Conservation (phyloP, 2,888 invertebrate species). For the Barypeithes pellucidus region DNA sequence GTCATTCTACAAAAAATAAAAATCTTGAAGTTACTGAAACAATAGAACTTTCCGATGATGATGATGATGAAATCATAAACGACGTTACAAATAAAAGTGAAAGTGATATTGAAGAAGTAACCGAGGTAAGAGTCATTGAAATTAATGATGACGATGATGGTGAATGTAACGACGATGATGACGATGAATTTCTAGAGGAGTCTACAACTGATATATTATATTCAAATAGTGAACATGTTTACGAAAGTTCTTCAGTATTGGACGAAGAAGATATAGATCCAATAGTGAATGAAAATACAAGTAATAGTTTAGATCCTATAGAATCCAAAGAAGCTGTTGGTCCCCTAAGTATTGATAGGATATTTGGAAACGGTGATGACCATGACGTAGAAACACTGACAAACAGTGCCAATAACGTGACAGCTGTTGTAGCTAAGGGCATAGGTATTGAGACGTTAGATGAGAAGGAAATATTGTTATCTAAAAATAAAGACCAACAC, state of each 20-base stretch:
- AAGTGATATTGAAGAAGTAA: constrained; percentile 44
- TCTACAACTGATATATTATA: constrained; percentile 11
- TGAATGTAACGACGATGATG: constrained; percentile 56
- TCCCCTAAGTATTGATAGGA: not conserved
- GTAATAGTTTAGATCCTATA: not conserved
- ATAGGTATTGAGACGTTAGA: not conserved
- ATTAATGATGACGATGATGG: constrained; percentile 37
- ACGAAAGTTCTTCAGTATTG: not conserved
- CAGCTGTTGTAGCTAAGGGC: not conserved
- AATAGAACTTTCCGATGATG: constrained; percentile 46
- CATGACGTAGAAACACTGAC: not conserved
- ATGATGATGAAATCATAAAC: constrained; percentile 10
- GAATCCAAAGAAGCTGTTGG: not conserved
- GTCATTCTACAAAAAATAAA: not conserved
- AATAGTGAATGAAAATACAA: not conserved
- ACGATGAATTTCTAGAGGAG: constrained; percentile 52
- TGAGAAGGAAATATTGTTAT: not conserved
- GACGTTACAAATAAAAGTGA: constrained; percentile 24
- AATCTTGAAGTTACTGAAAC: constrained; percentile 8
- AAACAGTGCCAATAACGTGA: not conserved
- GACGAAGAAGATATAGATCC: constrained; percentile 3
- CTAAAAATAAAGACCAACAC: not conserved
- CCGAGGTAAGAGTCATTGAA: constrained; percentile 58
- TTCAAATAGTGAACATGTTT: not conserved
- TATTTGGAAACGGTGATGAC: not conserved